These are phyloP conservation scores for Nezara viridula DNA, from an alignment of 2,888 invertebrate species.

Conservation along the genomic window DNA sequence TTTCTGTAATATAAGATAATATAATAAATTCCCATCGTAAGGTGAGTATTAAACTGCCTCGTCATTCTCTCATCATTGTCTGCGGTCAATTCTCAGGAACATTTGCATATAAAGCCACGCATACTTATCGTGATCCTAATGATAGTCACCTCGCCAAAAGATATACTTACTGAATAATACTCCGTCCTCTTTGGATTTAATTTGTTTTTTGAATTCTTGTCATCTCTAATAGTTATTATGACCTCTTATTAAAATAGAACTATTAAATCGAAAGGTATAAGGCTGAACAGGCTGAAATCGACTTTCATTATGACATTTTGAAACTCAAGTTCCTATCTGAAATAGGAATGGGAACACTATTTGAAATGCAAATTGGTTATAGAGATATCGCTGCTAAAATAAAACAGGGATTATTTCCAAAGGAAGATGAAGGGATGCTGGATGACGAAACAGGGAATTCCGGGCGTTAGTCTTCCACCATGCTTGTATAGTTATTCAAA, in stretches of 20 bases:
- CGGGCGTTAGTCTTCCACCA: too few species aligned
- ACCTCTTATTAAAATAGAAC: neutral
- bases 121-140: neutral
- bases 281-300: too few species aligned
- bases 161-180: neutral
- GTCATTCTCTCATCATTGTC: conserved; percentile 5
- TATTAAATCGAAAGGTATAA: neutral
- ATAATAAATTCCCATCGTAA: neutral
- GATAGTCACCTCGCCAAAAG: neutral
- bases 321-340: neutral
- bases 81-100: neutral
- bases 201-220: too few species aligned
- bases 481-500: too few species aligned
- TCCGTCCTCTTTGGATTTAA: neutral
- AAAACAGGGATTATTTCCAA: too few species aligned
- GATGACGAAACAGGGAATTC: neutral
- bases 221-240: too few species aligned
- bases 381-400: neutral
- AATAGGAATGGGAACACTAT: neutral
- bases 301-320: too few species aligned
- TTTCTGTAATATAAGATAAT: too few species aligned
- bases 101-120: neutral
- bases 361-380: neutral
- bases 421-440: too few species aligned
- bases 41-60: neutral